Base-by-base conservation (phyloP, 2,888 invertebrate species). In the Drosophila lutescens region DNA sequence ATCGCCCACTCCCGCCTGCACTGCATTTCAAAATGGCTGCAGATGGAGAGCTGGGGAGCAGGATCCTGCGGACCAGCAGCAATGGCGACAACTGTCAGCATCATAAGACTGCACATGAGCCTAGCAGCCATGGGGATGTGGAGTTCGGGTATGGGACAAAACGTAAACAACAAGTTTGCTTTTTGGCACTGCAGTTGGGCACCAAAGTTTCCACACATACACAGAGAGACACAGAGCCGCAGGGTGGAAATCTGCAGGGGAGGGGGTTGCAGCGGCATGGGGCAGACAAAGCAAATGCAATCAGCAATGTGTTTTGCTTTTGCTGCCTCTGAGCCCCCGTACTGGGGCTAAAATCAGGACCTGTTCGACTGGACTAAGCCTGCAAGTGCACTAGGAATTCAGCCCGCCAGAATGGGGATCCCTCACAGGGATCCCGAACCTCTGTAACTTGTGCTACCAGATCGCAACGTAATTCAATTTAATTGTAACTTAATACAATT, bases 21-120 rank as follows among this genome's bases (percentile, higher is more conserved):
- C 57, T 87, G 86, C 84, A 88, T 84, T 86, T 78, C 79, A 75
- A 69, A 76, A 57, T 53, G 69, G 69, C 41, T 44, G 36, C 50
- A 57, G 59, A 26, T 26, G 26, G 40, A 15, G 10, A 30, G 50
- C 43, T 10, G 58, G 59, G 30, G 1, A 30, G 57, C 32, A 43
- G 62, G 61, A 51, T 51, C 17, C 56, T 62, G 53, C 43, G 72
- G 66, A 56, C 65, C 60, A 66, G 46, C 71, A 68, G 73, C 80
- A 60, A 70, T 74, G 81, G 82, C 77, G 75, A 75, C 78, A 82
- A 86, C 80, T 75, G 85, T 77, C 82, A 85, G 77, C 77, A 62
- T 78, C 85, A 81, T 85, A 79, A 84, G 84, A 80, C 75, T 83
- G 73, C 76, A 79, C 57, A 68, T 46, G 69, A 44, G 63, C 62